Percentiles rank a stretch among this genome's conserved stretches.
phyloP scores from a whole-genome alignment of 1,140 invertebrate species.

The Chrysomallon squamiferum region DNA sequence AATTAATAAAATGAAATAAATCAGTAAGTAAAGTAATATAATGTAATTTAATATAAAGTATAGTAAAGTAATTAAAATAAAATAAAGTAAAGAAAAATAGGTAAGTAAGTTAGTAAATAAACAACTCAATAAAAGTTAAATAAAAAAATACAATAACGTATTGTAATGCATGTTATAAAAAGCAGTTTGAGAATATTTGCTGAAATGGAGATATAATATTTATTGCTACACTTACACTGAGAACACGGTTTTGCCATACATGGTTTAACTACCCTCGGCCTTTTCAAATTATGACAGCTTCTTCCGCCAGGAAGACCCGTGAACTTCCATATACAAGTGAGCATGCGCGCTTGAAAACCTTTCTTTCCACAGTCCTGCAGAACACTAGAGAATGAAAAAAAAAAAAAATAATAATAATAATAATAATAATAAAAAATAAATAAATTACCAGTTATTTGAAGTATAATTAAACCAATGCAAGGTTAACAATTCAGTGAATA shows the following conservation, averaged over 20 bases:
- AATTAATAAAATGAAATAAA: conserved; percentile 2
- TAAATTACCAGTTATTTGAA: not conserved
- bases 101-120: not conserved
- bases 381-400: conserved; percentile 23
- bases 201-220: too few species aligned
- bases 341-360: conserved; percentile 33
- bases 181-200: not conserved
- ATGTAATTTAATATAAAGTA: too few species aligned
- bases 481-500: not conserved
- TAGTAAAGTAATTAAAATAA: too few species aligned
- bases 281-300: conserved; percentile 25
- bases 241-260: conserved; percentile 29
- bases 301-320: conserved; percentile 29
- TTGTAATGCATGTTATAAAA: not conserved
- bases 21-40: not conserved
- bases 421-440: not conserved
- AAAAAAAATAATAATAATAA: not conserved
- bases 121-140: not conserved
- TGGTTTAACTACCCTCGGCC: conserved; percentile 20
- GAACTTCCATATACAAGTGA: conserved; percentile 38
- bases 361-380: conserved; percentile 30
- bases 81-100: too few species aligned
- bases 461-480: not conserved
- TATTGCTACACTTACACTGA: conserved; percentile 27
- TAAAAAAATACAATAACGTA: not conserved